Evolutionary conservation across 2,888 invertebrate species (phyloP).

Genomic region (Lasioglossum oenotherae): DNA sequence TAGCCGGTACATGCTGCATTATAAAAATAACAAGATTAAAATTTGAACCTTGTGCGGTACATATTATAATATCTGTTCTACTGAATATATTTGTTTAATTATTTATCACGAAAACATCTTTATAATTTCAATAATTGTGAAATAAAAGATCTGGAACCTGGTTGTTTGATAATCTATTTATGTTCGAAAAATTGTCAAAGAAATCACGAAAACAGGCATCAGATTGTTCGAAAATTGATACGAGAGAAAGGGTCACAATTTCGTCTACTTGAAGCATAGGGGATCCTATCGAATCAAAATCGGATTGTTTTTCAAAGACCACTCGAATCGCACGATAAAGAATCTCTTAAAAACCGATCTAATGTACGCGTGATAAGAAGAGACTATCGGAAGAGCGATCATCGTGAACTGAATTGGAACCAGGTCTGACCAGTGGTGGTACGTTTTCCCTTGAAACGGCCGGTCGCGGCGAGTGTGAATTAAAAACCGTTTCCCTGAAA

Average conservation of each 20-base stretch:
- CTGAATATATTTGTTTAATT: no score
- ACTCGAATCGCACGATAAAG: neutral
- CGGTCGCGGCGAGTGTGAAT: neutral
- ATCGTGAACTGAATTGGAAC: neutral
- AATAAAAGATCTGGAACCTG: no score
- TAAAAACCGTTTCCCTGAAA: neutral
- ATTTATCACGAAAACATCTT: no score
- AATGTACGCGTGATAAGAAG: neutral
- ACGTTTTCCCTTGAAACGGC: neutral
- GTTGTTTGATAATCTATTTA: neutral
- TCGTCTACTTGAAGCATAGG: neutral
- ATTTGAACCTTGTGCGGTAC: no score
- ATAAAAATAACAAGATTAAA: no score
- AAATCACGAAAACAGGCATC: neutral
- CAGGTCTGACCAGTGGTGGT: constrained; percentile 6
- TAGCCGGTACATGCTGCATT: no score
- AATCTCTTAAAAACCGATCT: neutral
- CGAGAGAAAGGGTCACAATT: neutral
- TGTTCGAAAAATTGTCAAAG: neutral
- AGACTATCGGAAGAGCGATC: neutral
- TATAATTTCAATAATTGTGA: no score
- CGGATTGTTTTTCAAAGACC: neutral
- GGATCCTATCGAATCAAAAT: neutral
- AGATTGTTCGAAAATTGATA: neutral
- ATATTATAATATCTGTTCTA: no score